Base-by-base conservation (phyloP, 2,797 vertebrate genomes). In the Cyprinella venusta region DNA sequence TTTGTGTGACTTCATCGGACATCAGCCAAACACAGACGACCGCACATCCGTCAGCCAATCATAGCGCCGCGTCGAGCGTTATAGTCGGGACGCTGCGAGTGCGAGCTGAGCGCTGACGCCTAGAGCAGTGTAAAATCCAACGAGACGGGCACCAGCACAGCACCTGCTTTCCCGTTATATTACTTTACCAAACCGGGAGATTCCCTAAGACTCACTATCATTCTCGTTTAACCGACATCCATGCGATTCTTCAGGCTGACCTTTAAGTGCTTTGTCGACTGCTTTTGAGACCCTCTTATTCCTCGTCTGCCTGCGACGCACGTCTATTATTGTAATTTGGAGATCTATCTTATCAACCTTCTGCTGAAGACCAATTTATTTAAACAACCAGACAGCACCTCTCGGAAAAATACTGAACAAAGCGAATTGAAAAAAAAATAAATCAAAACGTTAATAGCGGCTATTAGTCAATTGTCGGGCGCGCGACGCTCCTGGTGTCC, bases 161-260 rank as follows among this genome's bases (percentile, higher is more conserved):
- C 84, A 76, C 68, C 88, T 40, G 84, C 76, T 88, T 86, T 82
- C 81, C 69, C 86, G 88, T 89, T 88, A 86, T 87, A 80, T 89
- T 87, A 90, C 85, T 78, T 84, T 56, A 81, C 36, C 77, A 76
- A 79, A 86, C 75, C 74, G 59, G 71, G 65, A 84, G 56, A 69
- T 83, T 67, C 80, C 84, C 82, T 80, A 85, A 91, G 88, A 90
- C 91, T 82, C 90, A 88, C 87, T 75, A 91, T 92, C 75, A 88
- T 92, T 93, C 93, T 90, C 90, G 88, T 93, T 84, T 90, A 93
- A 93, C 90, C 86, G 92, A 94, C 88, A 91, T 95, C 95, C 93
- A 96, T 96, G 95, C 95, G 95, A 95, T 96, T 96, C 95, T 96
- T 96, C 93, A 95, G 95, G 94, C 95, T 96, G 90, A 95, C 95